Base-by-base conservation (phyloP, 53 echinoderm and acorn worm species). In the Astropecten irregularis region DNA sequence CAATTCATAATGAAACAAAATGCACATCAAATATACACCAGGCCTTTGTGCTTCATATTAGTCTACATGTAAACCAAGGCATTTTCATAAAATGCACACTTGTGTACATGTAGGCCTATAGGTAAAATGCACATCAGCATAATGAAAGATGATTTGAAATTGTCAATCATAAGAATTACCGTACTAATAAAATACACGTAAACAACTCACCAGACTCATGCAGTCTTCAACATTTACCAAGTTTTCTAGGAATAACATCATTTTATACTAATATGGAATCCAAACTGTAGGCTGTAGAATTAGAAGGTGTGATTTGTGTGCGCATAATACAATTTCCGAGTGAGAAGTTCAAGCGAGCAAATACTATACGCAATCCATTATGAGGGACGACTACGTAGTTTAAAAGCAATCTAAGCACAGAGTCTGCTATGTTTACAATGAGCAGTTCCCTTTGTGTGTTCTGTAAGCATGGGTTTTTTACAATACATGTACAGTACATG, bases 171-270 rank as follows among this genome's bases (percentile, higher is more conserved):
- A n/a, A n/a, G n/a, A n/a, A n/a, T n/a, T n/a, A n/a, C n/a, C n/a
- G n/a, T n/a, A n/a, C n/a, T n/a, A n/a, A n/a, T 19, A 32, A 65
- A 30, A 65, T 33, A 38, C 32, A 65, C 9, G 32, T 1, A 15
- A 53, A 65, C n/a, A 79, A 79, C 79, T 79, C 62, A 79, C 79
- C 79, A 59, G 61, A 60, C 62, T 79, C 79, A 79, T 79, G 62
- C 79, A 79, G 79, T 79, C 79, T 79, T 79, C 79, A 29, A 79
- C 79, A 79, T 79, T 79, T 31, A 33, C 62, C 48, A 79, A 62
- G 49, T 21, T 79, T 47, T 79, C 79, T n/a, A 79, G 48, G 47
- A 79, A 79, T 44, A 79, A 62, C 79, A 79, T 79, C n/a, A 20
- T 40, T 54, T 8, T 16, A 54, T n/a, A 4, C 6, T n/a, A 11